Evolutionary conservation across 2,113 vertebrate genomes (phyloP).

Genomic region (Mobula birostris): DNA sequence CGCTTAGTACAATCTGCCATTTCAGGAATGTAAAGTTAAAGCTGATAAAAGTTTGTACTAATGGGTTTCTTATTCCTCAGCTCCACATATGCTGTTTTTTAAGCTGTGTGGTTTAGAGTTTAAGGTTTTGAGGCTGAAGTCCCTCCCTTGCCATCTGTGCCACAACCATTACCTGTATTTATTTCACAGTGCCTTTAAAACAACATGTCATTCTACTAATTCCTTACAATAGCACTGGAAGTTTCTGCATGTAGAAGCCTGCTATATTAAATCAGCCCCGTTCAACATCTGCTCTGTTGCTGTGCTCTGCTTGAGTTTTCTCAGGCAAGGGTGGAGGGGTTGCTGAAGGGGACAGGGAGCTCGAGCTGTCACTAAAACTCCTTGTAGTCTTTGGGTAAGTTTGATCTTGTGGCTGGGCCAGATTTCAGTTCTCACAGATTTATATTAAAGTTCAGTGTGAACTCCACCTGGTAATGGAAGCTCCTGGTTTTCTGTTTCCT

Average conservation of each 20-base stretch:
- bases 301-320: constrained; percentile 45
- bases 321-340: constrained; percentile 43
- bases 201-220: constrained; percentile 44
- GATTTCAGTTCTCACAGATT: constrained; percentile 62
- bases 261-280: constrained; percentile 44
- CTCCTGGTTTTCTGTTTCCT: constrained; percentile 44
- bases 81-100: not conserved
- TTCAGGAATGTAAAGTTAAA: not conserved
- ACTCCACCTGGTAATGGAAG: constrained; percentile 53
- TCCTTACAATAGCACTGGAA: constrained; percentile 43
- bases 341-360: constrained; percentile 47
- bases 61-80: not conserved
- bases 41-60: not conserved
- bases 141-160: constrained; percentile 39
- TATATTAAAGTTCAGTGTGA: constrained; percentile 48
- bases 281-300: constrained; percentile 50
- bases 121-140: not conserved
- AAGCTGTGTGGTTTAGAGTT: constrained; percentile 3
- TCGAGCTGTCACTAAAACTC: constrained; percentile 51
- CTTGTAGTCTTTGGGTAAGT: constrained; percentile 47
- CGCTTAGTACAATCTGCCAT: not conserved
- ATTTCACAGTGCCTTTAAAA: constrained; percentile 27
- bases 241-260: constrained; percentile 41
- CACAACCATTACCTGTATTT: constrained; percentile 36
- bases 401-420: constrained; percentile 52